phyloP scores from a whole-genome alignment of 2,888 invertebrate genomes.

The Lithophane leautieri region DNA sequence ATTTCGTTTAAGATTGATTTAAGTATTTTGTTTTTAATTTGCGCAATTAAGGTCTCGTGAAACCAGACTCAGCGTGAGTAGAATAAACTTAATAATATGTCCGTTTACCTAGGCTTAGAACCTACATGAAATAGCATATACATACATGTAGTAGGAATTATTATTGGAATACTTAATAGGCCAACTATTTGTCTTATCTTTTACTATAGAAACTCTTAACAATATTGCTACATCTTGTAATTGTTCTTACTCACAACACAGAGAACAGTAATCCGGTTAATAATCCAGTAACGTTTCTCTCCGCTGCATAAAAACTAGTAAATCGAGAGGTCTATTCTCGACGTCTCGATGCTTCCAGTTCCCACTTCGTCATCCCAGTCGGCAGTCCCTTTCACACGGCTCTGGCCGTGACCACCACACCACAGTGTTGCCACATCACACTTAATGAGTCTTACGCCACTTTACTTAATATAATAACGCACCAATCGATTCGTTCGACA shows the following conservation, averaged over 20 bases:
- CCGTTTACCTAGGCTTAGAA: background rate
- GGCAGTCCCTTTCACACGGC: slow-evolving; percentile 54
- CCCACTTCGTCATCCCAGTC: slow-evolving; percentile 34
- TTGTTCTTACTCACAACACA: background rate
- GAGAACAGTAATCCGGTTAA: slow-evolving; percentile 23
- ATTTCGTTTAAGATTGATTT: slow-evolving; percentile 29
- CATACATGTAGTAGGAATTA: background rate
- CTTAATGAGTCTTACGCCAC: slow-evolving; percentile 55
- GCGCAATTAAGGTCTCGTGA: slow-evolving; percentile 30
- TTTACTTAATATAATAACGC: slow-evolving; percentile 43
- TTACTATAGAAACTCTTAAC: background rate
- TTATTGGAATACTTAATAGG: background rate
- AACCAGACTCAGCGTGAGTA: background rate
- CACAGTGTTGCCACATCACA: slow-evolving; percentile 43
- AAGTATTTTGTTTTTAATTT: slow-evolving; percentile 42
- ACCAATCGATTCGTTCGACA: slow-evolving; percentile 49
- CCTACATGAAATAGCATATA: slow-evolving; percentile 1
- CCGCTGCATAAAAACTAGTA: slow-evolving; percentile 51
- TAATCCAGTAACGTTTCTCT: slow-evolving; percentile 49
- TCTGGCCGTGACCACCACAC: slow-evolving; percentile 49
- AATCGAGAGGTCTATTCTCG: slow-evolving; percentile 47
- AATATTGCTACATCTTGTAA: slow-evolving; percentile 1
- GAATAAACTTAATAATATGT: slow-evolving; percentile 26
- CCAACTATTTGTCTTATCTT: background rate
- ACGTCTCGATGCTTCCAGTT: slow-evolving; percentile 50